A percentile compares a stretch with the other conserved stretches of the same genome.
phyloP scores from a whole-genome alignment of 2,113 vertebrate species.

The Tenrec ecaudatus region DNA sequence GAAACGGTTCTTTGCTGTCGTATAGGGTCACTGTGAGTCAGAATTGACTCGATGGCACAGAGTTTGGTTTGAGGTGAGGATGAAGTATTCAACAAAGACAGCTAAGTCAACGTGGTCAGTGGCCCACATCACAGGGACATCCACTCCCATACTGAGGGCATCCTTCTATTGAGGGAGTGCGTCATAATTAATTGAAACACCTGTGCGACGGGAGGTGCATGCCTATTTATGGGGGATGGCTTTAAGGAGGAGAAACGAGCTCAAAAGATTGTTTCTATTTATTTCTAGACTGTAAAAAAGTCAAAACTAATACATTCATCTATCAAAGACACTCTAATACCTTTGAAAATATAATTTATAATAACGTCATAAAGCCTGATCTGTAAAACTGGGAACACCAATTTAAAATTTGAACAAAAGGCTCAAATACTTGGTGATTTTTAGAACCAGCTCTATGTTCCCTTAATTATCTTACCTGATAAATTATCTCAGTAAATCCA shows the following conservation, averaged over 20 bases:
- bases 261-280: constrained; percentile 66
- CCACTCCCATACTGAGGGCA: neutral
- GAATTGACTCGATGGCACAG: too few species aligned
- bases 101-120: constrained; percentile 56
- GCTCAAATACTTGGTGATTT: constrained; percentile 37
- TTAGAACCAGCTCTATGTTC: constrained; percentile 56
- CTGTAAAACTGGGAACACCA: constrained; percentile 38
- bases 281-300: constrained; percentile 60
- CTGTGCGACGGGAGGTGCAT: neutral
- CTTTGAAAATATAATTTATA: constrained; percentile 75
- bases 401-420: constrained; percentile 51
- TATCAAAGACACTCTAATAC: constrained; percentile 69
- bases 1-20: too few species aligned
- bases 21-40: too few species aligned
- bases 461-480: constrained; percentile 73
- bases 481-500: constrained; percentile 66
- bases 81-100: constrained; percentile 65
- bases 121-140: too few species aligned
- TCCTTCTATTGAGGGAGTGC: neutral
- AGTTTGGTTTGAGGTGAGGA: constrained; percentile 6
- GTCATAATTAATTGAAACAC: neutral
- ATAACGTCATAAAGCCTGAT: constrained; percentile 60
- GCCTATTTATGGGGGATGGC: neutral
- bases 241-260: constrained; percentile 30
- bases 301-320: constrained; percentile 50